Conservation (phyloP, 2,888 invertebrate species). For the Tetanocera ferruginea region DNA sequence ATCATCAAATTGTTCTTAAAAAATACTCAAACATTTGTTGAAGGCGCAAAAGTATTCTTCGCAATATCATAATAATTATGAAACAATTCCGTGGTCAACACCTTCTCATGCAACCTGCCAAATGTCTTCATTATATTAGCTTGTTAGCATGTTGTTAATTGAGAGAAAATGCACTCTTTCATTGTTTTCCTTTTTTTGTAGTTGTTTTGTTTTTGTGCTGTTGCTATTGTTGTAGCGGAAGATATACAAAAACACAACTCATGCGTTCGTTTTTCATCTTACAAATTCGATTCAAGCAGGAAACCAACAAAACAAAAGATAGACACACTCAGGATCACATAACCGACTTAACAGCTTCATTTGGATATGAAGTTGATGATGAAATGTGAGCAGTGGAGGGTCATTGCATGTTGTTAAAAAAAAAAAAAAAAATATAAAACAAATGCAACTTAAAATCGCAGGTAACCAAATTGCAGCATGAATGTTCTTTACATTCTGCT, state of each 20-base stretch:
- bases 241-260: neutral
- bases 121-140: conserved; percentile 15
- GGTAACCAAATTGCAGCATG: neutral
- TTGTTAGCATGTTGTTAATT: conserved; percentile 43
- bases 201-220: neutral
- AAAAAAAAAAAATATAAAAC: neutral
- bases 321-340: conserved; percentile 28
- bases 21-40: neutral
- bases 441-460: neutral
- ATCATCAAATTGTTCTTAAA: neutral
- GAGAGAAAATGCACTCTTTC: conserved; percentile 31
- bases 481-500: too few species aligned
- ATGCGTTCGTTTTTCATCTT: neutral
- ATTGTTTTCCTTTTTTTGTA: neutral
- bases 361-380: neutral
- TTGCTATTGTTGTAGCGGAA: neutral
- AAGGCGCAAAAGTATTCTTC: conserved; percentile 40
- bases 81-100: conserved; percentile 53
- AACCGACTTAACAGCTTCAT: conserved; percentile 34
- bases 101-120: conserved; percentile 29
- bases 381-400: conserved; percentile 1
- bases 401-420: neutral
- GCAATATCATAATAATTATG: conserved; percentile 59
- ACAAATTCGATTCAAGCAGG: conserved; percentile 11
- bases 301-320: conserved; percentile 11